phyloP scores from a whole-genome alignment of 1,140 invertebrate genomes.

The Liolophura sinensis region DNA sequence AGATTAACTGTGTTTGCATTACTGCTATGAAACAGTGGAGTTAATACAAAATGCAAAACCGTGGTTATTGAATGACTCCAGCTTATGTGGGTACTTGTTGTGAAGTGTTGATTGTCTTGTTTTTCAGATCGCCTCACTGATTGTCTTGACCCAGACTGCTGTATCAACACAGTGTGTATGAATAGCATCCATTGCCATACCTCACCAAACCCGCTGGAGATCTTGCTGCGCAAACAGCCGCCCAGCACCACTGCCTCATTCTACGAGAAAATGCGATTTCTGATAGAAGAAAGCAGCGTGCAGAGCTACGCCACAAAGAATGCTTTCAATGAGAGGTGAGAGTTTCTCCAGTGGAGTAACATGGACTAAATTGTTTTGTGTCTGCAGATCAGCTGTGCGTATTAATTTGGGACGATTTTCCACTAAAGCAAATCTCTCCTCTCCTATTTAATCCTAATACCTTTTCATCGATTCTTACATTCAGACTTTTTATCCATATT shows the following conservation, averaged over 20 bases:
- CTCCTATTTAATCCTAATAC: too few relatives aligned
- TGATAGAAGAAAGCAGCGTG: constrained; percentile 95
- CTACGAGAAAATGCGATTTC: constrained; percentile 96
- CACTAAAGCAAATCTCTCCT: too few relatives aligned
- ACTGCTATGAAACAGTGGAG: too few relatives aligned
- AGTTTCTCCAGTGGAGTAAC: background rate
- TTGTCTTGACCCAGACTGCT: constrained; percentile 98
- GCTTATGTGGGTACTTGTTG: too few relatives aligned
- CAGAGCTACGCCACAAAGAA: constrained; percentile 94
- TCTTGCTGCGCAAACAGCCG: constrained; percentile 89
- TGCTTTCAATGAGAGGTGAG: constrained; percentile 96
- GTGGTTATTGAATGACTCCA: too few relatives aligned
- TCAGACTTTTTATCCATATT: too few relatives aligned
- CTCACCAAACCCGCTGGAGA: constrained; percentile 87
- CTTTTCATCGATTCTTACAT: too few relatives aligned
- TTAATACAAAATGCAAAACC: too few relatives aligned
- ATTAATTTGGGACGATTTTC: background rate
- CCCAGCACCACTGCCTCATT: constrained; percentile 95
- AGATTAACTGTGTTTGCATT: too few relatives aligned
- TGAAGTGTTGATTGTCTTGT: constrained; percentile 11
- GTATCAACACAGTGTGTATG: constrained; percentile 72
- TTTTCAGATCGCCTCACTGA: constrained; percentile 89
- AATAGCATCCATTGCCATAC: constrained; percentile 87
- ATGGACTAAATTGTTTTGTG: background rate
- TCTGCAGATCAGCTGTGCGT: background rate